A percentile compares a stretch with the other conserved stretches of the same genome.
Evolutionary conservation across 1,140 invertebrate genomes (phyloP).

Genomic region (Elymnias hypermnestra): DNA sequence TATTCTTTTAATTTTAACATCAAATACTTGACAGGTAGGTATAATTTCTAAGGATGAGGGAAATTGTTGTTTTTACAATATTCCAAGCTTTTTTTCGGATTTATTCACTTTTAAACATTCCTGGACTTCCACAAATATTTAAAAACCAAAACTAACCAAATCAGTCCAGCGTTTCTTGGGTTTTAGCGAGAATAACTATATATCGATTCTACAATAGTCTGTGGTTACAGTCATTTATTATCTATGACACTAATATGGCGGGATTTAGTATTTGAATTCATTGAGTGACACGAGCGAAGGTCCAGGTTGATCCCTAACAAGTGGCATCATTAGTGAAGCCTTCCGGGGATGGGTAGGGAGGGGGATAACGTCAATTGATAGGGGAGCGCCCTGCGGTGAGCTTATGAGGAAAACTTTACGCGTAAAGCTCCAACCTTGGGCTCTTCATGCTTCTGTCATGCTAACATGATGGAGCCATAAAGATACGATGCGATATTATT

Average conservation of each 20-base stretch:
- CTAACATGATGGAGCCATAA: slow-evolving; percentile 40
- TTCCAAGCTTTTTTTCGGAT: no score
- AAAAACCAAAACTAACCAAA: no score
- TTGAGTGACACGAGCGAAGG: slow-evolving; percentile 63
- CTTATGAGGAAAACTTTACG: slow-evolving; percentile 70
- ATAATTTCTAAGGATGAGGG: no score
- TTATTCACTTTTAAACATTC: no score
- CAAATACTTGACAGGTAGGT: no score
- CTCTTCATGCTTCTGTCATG: slow-evolving; percentile 42
- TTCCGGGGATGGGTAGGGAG: slow-evolving; percentile 20
- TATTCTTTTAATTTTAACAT: no score
- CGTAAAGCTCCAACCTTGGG: slow-evolving; percentile 51
- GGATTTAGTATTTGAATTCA: slow-evolving; percentile 48
- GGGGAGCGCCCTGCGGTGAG: slow-evolving; percentile 62
- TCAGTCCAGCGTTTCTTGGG: no score
- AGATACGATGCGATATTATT: slow-evolving; percentile 4
- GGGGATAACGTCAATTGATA: slow-evolving; percentile 56
- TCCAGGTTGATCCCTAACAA: slow-evolving; percentile 68
- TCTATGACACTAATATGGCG: slow-evolving; percentile 7
- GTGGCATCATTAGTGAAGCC: slow-evolving; percentile 68
- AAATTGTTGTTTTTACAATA: no score
- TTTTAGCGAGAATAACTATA: no score
- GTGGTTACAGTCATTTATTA: not conserved
- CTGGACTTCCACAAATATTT: no score
- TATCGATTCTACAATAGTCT: not conserved